Base-by-base conservation (phyloP, 2,113 vertebrate species). In the Corydoras maculifer region DNA sequence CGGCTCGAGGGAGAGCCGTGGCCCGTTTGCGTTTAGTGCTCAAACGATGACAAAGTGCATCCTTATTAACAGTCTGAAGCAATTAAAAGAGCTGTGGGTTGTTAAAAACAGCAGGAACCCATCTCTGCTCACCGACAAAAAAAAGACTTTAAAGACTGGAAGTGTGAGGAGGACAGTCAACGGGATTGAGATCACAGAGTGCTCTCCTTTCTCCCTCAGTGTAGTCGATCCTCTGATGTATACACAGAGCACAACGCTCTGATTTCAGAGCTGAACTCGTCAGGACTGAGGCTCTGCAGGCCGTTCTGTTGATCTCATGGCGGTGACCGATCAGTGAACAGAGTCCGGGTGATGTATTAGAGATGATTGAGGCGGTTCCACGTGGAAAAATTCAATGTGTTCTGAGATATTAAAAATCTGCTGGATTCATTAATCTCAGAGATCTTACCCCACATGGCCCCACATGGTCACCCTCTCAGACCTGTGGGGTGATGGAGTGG, bases 81-180 rank as follows among this genome's bases (percentile, higher is more conserved):
- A 79, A 84, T 87, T 77, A 87, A 80, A 61, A 77, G 63, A 73
- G 67, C 78, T 25, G 61, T 67, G 65, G 74, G 70, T 80, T 77
- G 77, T 86, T 77, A 74, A 77, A 87, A 80, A 87, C 85, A 83
- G 84, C 81, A 57, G 80, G 75, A 68, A 15, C 29, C 77, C 78
- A 62, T 63, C 2, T 62, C 57, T 59, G 62, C 67, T 43, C 35
- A 43, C 35, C 35, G 35, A 43, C 35, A 43, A 43, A 43, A 43
- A 43, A 43, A 43, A 43, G 35, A 43, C 35, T 2, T 43, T 43
- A 4, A 2, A 5, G 35, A 43, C 35, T 43, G 4, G 7, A 43
- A 43, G 35, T 43, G 35, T 8, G 35, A 43, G 35, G 4, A 43
- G 35, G 35, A 43, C 7, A 0, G 35, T 43, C 35, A 25, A 25